Conservation (phyloP, 2,113 vertebrate genomes). For the Corvus moneduloides region DNA sequence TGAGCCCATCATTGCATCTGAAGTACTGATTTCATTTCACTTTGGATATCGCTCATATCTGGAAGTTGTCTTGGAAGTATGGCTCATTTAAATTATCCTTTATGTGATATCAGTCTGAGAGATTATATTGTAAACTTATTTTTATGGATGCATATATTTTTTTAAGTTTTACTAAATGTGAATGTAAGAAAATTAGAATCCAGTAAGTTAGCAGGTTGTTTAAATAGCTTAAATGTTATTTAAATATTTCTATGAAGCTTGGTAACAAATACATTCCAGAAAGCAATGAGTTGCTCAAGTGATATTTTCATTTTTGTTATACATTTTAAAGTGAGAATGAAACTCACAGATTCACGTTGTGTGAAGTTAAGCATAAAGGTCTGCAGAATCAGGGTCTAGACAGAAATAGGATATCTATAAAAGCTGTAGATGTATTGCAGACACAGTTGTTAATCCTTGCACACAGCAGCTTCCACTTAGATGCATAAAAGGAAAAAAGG, state of each 20-base stretch:
- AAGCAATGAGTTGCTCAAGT: neutral
- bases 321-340: neutral
- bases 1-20: neutral
- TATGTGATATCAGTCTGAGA: neutral
- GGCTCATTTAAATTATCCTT: neutral
- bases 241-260: neutral
- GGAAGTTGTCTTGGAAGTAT: neutral
- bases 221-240: neutral
- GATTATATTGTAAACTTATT: neutral
- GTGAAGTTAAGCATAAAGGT: conserved; percentile 6
- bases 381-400: conserved; percentile 9
- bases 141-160: neutral
- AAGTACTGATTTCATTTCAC: neutral
- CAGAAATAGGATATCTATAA: neutral
- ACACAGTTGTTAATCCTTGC: neutral
- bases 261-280: neutral
- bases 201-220: neutral
- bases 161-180: neutral
- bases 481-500: neutral
- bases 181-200: neutral
- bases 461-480: neutral
- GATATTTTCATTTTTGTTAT: conserved; percentile 16
- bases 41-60: neutral
- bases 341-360: neutral
- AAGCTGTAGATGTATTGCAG: neutral